Evolutionary conservation across 2,797 vertebrate genomes (phyloP), one percentile per base, ranked within the genome.

Genomic region (Sebastes melanostomus): DNA sequence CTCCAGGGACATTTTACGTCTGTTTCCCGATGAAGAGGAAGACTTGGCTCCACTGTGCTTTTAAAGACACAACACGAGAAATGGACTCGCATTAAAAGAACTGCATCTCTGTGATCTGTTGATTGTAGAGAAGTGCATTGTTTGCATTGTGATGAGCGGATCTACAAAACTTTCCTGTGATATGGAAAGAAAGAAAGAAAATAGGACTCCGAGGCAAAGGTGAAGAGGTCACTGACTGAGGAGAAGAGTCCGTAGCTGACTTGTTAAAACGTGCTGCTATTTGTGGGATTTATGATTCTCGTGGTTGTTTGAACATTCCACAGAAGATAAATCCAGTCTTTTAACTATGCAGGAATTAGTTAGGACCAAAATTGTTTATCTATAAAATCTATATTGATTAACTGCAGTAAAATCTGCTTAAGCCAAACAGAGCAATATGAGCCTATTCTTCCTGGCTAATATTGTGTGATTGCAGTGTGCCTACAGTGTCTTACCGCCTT

Each of bases 1-100:
- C 38, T 90, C 94, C 20, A 86, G 94, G 52, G 93, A 95, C 83
- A 87, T 96, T 62, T 77, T 95, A n/a, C 92, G 92, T 0, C 84
- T 95, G 34, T 95, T 93, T 29, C 92, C 94, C 0, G 78, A 92
- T 2, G 67, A 90, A 6, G 93, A 94, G n/a, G 93, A 95, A 1
- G 95, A 96, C 14, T 42, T 95, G 75, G 85, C 83, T 6, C 94
- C 93, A 0, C 81, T 96, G 58, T 94, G 89, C 82, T 92, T 83
- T 80, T 93, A 79, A 80, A 32, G 78, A 69, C 42, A 68, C 36
- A 34, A 89, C 20, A 4, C 42, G 24, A 61, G n/a, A 20, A 63
- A 71, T 1, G 46, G 75, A 84, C 66, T 14, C 42, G 55, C 61
- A 59, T 8, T 46, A 1, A 63, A 66, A 58, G 20, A n/a, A 52